Percentiles rank a stretch among this genome's conserved stretches.
Conservation (phyloP, 1,140 invertebrate species). For the Drosophila melanica region DNA sequence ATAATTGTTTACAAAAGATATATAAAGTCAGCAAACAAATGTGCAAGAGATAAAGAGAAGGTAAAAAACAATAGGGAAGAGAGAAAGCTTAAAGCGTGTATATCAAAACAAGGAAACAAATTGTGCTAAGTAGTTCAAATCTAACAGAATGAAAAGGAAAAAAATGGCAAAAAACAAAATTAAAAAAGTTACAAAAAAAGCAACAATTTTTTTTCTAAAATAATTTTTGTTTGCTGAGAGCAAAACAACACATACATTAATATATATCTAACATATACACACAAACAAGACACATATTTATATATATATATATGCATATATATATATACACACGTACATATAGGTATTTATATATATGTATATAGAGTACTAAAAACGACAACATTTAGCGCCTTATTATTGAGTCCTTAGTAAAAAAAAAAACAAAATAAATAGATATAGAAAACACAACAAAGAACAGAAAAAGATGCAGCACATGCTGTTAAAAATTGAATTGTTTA, state of each 20-base stretch:
- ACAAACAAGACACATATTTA: constrained; percentile 27
- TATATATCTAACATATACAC: constrained; percentile 22
- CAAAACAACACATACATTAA: constrained; percentile 23
- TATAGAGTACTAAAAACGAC: constrained; percentile 31
- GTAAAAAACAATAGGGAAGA: background rate
- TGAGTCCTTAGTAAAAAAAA: constrained; percentile 69
- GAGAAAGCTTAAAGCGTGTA: constrained; percentile 29
- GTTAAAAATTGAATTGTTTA: constrained; percentile 66
- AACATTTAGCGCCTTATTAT: constrained; percentile 74
- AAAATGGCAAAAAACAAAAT: constrained; percentile 21
- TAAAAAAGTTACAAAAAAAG: constrained; percentile 7
- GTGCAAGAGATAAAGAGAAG: constrained; percentile 36
- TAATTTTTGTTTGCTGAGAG: constrained; percentile 33
- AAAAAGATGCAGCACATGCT: constrained; percentile 17
- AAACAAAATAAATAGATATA: constrained; percentile 11
- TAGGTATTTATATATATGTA: constrained; percentile 29
- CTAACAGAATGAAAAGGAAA: constrained; percentile 21
- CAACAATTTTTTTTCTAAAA: constrained; percentile 35
- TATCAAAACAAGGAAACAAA: constrained; percentile 36
- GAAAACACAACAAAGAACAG: constrained; percentile 1
- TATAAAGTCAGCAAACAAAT: constrained; percentile 3
- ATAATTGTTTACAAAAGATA: constrained; percentile 15
- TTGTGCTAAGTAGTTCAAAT: constrained; percentile 47
- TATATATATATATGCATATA: constrained; percentile 28
- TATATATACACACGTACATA: constrained; percentile 18